phyloP scores from a whole-genome alignment of 2,797 vertebrate genomes.

The Rhadinocentrus ornatus region DNA sequence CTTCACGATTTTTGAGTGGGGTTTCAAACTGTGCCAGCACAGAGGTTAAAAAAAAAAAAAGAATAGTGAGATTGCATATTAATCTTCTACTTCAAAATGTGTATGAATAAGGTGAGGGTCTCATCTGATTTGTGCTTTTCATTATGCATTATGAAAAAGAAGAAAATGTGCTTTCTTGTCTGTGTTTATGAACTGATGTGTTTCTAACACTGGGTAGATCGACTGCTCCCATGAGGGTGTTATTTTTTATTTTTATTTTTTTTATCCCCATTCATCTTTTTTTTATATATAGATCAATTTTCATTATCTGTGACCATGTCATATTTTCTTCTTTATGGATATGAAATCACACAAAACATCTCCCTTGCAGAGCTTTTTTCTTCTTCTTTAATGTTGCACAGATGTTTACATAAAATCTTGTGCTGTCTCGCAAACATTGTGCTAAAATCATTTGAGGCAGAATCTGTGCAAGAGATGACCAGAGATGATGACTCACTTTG shows the following conservation, averaged over 20 bases:
- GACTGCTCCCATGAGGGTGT: conserved; percentile 19
- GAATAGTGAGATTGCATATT: conserved; percentile 13
- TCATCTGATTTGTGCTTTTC: conserved; percentile 8
- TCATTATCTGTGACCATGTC: neutral
- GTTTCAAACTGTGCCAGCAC: conserved; percentile 58
- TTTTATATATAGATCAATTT: neutral
- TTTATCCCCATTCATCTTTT: neutral
- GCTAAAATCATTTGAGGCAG: conserved; percentile 1
- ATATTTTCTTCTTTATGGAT: neutral
- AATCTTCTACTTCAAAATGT: conserved; percentile 22
- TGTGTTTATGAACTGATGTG: conserved; percentile 15
- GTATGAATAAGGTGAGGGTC: conserved; percentile 5
- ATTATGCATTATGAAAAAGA: neutral
- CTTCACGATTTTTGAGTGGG: conserved; percentile 48
- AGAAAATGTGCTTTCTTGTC: conserved; percentile 10
- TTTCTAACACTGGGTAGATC: conserved; percentile 21
- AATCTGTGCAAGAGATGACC: conserved; percentile 9
- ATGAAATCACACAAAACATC: neutral
- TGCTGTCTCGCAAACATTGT: conserved; percentile 2
- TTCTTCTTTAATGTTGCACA: neutral
- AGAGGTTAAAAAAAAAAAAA: conserved; percentile 4
- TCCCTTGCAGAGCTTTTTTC: neutral
- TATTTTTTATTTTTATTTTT: conserved; percentile 15
- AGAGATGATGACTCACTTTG: conserved; percentile 31
- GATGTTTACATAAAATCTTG: conserved; percentile 43